Conservation (phyloP, 2,113 vertebrate species). For the Triplophysa rosa region DNA sequence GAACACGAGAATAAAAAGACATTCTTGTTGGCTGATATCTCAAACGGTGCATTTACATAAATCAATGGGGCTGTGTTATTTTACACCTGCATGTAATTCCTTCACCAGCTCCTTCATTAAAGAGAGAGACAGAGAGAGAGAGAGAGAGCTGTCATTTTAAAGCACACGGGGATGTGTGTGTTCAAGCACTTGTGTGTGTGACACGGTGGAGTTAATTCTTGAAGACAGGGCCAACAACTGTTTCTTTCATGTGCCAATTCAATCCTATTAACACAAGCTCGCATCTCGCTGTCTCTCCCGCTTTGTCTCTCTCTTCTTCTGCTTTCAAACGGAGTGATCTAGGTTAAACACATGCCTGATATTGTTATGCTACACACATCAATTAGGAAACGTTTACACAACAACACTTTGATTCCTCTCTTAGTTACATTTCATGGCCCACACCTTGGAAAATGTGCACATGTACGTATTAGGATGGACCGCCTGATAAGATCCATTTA, state of each 20-base stretch:
- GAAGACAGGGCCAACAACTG: slow-evolving; percentile 39
- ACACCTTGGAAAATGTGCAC: background rate
- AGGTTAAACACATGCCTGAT: slow-evolving; percentile 39
- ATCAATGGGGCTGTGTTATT: slow-evolving; percentile 17
- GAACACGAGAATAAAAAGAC: background rate
- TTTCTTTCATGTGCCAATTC: slow-evolving; percentile 40
- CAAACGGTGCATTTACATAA: slow-evolving; percentile 17
- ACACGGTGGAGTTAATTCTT: slow-evolving; percentile 32
- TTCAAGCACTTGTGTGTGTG: slow-evolving; percentile 13
- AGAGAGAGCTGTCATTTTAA: slow-evolving; percentile 5
- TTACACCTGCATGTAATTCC: slow-evolving; percentile 30
- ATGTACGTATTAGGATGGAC: too few relatives aligned
- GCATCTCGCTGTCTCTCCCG: background rate
- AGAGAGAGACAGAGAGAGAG: background rate
- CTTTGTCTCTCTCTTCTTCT: slow-evolving; percentile 16
- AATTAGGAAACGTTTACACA: slow-evolving; percentile 32
- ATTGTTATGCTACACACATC: slow-evolving; percentile 27
- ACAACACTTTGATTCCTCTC: slow-evolving; percentile 11
- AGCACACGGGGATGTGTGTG: slow-evolving; percentile 11
- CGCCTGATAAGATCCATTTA: too few relatives aligned
- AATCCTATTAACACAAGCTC: slow-evolving; percentile 39
- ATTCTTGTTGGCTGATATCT: slow-evolving; percentile 23
- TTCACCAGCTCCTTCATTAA: slow-evolving; percentile 30
- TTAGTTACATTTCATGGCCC: background rate
- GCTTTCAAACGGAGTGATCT: slow-evolving; percentile 13